phyloP scores from a whole-genome alignment of 2,888 invertebrate species.

The Myopa tessellatipennis region DNA sequence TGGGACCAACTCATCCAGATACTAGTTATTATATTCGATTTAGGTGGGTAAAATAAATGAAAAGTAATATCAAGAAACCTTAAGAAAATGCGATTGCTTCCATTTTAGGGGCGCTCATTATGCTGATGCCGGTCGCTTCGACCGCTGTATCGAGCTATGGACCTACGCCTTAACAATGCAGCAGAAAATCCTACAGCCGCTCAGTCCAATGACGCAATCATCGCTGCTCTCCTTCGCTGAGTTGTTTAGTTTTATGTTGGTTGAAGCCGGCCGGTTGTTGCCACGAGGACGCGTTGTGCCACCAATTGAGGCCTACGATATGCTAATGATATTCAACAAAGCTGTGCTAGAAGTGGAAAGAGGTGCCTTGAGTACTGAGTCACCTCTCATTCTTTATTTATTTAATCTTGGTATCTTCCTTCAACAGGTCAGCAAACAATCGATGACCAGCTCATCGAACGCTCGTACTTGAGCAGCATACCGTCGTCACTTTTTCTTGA shows the following conservation, averaged over 20 bases:
- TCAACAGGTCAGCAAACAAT: slow-evolving; percentile 71
- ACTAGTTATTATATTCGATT: slow-evolving; percentile 96
- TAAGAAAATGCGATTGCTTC: not conserved
- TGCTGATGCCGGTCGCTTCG: slow-evolving; percentile 94
- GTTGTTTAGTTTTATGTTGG: slow-evolving; percentile 93
- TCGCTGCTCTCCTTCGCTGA: slow-evolving; percentile 95
- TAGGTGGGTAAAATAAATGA: slow-evolving; percentile 55
- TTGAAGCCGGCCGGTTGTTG: slow-evolving; percentile 81
- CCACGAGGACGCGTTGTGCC: slow-evolving; percentile 80
- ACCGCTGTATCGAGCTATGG: slow-evolving; percentile 93
- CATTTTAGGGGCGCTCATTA: slow-evolving; percentile 83
- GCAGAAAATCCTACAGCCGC: slow-evolving; percentile 89
- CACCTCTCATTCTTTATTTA: not conserved
- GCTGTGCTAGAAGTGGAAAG: slow-evolving; percentile 81
- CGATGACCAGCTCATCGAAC: slow-evolving; percentile 63
- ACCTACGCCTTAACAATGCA: slow-evolving; percentile 97
- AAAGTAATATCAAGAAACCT: not conserved
- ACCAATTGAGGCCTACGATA: slow-evolving; percentile 83
- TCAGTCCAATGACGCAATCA: slow-evolving; percentile 95
- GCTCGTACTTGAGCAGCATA: slow-evolving; percentile 25
- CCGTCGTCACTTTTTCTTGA: slow-evolving; percentile 69
- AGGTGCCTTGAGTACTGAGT: slow-evolving; percentile 47
- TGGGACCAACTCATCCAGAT: slow-evolving; percentile 94
- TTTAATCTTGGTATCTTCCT: not conserved
- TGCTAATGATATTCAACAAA: slow-evolving; percentile 84